Base-by-base conservation (phyloP, 1,140 invertebrate genomes). In the Lordiphosa clarofinis region DNA sequence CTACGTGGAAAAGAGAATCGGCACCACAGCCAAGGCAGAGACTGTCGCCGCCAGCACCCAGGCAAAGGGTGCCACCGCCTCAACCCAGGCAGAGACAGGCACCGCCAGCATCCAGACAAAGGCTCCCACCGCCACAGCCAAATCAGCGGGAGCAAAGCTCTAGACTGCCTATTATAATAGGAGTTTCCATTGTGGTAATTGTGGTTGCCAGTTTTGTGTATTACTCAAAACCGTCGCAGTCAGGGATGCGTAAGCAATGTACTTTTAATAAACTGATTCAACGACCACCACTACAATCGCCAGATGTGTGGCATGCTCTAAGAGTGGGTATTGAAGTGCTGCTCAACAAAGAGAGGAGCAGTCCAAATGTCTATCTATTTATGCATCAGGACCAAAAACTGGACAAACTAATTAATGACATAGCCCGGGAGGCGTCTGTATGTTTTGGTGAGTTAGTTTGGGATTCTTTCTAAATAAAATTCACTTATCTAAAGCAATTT, bases 311-410 rank as follows among this genome's bases (percentile, higher is more conserved):
- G 86, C 35, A 9, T 0, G 59, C 60, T n/a, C 44, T 88, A 4
- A 43, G 42, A 4, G 63, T 39, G 1, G 84, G 69, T 1, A 66
- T 86, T 37, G 75, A 88, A 48, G 44, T 63, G 35, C 33, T 87
- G 10, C 40, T 88, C 0, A 88, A 88, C 52, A 73, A 79, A 13
- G 28, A 19, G 7, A 46, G 8, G 0, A 31, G 42, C 4, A 57
- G 39, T 0, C 79, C 87, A 4, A 73, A 60, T 48, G 61, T 88
- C 0, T 87, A 67, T 43, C 42, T 88, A 21, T 71, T 88, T 24
- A 9, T 86, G 10, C 58, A 88, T 15, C 48, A 73, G 4, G 59
- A 58, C n/a, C n/a, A 35, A 0, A 49, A 8, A 6, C 52, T 84
- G 2, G 11, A 63, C 24, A 40, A 52, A 21, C 35, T 88, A 0